Evolutionary conservation across 2,888 invertebrate species (phyloP), one percentile per base, ranked within the genome.

Genomic region (Drosophila cognata): DNA sequence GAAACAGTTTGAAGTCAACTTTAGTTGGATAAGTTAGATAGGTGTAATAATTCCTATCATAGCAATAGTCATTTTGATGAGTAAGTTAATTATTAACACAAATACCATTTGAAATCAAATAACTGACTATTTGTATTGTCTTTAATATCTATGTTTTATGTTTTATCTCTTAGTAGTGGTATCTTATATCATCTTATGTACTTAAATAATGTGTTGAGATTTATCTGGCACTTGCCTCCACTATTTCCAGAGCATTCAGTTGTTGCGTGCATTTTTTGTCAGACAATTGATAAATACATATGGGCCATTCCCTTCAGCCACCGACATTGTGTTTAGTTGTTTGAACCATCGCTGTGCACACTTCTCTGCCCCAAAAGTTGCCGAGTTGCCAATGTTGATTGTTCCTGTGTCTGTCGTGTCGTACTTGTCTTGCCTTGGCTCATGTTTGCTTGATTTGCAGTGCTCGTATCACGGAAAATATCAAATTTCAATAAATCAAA

Each of bases 401-500:
- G 87, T 84, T 84, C 63, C 66, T 66, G 66, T 74, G 74, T 67
- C 71, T 70, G 57, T 75, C 74, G 64, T 62, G 61, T 73, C 72
- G 51, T 46, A 55, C 58, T 56, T 52, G 59, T 58, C 75, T 56
- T 88, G 77, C 60, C 69, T 63, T 63, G 58, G 74, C 72, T 86
- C 79, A 71, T 81, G 87, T 89, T 81, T 89, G 83, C 89, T 88
- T 88, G 88, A 87, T 89, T 87, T 89, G 81, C 90, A 80, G 74
- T 78, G 78, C 87, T 86, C 81, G 81, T 89, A 89, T 89, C 89
- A 87, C 82, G 81, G 89, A 88, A 88, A 83, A 90, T 90, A 91
- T 91, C 91, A 91, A 91, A 91, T 91, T 91, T 91, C 91, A 91
- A 91, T 91, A 91, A 91, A 91, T 91, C 91, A 91, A 91, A 91